Conservation (phyloP, 1,140 invertebrate species). For the Saxidomus purpurata region DNA sequence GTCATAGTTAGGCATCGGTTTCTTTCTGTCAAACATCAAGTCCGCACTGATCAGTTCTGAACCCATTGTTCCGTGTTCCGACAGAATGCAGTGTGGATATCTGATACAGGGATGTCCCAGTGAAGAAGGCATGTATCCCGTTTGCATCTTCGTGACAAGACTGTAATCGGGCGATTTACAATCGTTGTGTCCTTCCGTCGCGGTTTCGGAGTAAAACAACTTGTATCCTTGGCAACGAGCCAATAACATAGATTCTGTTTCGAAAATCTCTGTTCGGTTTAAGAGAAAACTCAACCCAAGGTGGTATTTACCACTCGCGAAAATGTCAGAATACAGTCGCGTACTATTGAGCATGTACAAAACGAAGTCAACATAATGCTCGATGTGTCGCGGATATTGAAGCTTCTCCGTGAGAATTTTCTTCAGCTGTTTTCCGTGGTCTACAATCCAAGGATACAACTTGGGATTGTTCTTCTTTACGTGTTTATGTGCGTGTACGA, state of each 20-base stretch:
- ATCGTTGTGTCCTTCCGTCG: constrained; percentile 6
- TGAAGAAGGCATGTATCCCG: not conserved
- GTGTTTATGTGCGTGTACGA: not conserved
- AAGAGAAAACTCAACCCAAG: not conserved
- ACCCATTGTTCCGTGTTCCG: constrained; percentile 12
- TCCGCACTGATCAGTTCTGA: not conserved
- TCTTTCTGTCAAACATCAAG: not conserved
- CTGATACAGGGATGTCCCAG: constrained; percentile 2
- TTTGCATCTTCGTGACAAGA: constrained; percentile 14
- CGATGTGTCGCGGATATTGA: not conserved
- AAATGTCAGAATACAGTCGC: not conserved
- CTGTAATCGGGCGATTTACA: constrained; percentile 16
- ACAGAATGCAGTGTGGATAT: constrained; percentile 17
- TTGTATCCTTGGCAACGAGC: constrained; percentile 31
- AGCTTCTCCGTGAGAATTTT: not conserved
- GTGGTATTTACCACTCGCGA: constrained; percentile 10
- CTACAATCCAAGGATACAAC: not conserved
- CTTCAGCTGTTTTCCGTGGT: not conserved
- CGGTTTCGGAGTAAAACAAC: constrained; percentile 15
- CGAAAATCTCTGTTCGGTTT: constrained; percentile 27
- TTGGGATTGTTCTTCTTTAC: constrained; percentile 11
- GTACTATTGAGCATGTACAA: not conserved
- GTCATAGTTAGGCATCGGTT: not conserved
- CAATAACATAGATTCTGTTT: constrained; percentile 8
- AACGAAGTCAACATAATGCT: constrained; percentile 7